A percentile compares a stretch with the other conserved stretches of the same genome.
Evolutionary conservation across 2,113 vertebrate species (phyloP).

Genomic region (Microcebus tavaratra): DNA sequence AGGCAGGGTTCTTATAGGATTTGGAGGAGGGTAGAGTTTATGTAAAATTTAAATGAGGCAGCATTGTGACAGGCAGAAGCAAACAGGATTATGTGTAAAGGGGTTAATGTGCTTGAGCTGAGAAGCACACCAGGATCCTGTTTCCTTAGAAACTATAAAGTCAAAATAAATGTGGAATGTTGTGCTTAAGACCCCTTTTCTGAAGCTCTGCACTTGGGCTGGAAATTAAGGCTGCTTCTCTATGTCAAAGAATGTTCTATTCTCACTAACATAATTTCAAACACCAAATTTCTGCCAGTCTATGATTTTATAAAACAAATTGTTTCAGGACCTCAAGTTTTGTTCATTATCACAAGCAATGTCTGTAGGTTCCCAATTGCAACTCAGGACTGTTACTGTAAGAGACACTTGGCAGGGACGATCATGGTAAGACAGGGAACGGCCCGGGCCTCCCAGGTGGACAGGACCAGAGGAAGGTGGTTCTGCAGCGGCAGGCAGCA

Average conservation of each 20-base stretch:
- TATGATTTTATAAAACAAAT: background rate
- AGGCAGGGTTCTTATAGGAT: background rate
- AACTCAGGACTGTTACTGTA: too few species aligned
- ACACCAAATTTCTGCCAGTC: background rate
- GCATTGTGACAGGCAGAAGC: background rate
- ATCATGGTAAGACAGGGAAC: background rate
- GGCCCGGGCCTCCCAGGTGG: background rate
- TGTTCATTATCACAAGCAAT: too few species aligned
- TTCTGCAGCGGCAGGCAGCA: background rate
- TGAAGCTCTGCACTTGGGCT: background rate
- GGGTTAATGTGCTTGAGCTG: background rate
- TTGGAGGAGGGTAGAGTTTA: background rate
- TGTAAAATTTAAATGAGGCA: background rate
- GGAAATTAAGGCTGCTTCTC: background rate
- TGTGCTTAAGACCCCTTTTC: background rate
- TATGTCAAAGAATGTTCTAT: background rate
- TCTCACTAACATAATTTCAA: background rate
- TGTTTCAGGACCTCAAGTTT: background rate
- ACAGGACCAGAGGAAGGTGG: background rate
- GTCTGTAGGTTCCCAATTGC: background rate
- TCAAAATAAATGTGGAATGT: background rate
- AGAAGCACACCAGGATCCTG: background rate
- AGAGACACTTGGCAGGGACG: too few species aligned
- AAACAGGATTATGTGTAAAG: background rate
- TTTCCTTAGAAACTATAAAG: background rate